A percentile compares a stretch with the other conserved stretches of the same genome.
phyloP scores from a whole-genome alignment of 1,140 invertebrate species.

The Pseudomyrmex concolor region DNA sequence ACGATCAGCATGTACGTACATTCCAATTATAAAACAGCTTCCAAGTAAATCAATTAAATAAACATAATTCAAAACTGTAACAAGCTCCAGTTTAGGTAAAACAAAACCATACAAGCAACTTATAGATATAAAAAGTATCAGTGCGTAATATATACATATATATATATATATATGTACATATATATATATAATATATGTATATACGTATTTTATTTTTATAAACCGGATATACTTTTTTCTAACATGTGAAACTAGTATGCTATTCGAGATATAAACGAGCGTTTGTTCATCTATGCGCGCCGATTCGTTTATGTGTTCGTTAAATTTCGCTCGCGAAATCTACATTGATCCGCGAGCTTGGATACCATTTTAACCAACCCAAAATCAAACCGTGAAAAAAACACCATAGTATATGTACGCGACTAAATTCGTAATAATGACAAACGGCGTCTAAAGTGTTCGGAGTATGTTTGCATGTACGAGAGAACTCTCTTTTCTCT shows the following conservation, averaged over 20 bases:
- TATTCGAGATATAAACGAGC: constrained; percentile 1
- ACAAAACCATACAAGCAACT: too few relatives aligned
- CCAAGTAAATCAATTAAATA: background rate
- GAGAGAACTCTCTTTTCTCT: constrained; percentile 6
- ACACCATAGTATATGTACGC: constrained; percentile 12
- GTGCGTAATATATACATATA: too few relatives aligned
- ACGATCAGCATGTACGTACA: background rate
- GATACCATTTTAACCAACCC: constrained; percentile 34
- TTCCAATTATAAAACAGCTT: constrained; percentile 21
- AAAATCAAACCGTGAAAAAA: constrained; percentile 52
- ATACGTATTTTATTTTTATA: constrained; percentile 1
- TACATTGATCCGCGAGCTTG: constrained; percentile 34
- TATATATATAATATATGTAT: background rate
- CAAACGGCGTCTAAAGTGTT: constrained; percentile 70
- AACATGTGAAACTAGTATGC: constrained; percentile 17
- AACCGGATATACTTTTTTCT: background rate
- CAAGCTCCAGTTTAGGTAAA: too few relatives aligned
- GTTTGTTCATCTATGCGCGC: constrained; percentile 26
- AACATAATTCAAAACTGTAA: background rate
- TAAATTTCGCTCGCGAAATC: constrained; percentile 38
- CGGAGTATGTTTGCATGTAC: constrained; percentile 60
- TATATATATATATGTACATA: background rate
- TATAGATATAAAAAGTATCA: too few relatives aligned
- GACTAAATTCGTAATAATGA: constrained; percentile 68
- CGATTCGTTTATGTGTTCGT: constrained; percentile 37